A percentile compares a stretch with the other conserved stretches of the same genome.
Evolutionary conservation across 2,113 vertebrate genomes (phyloP).

Genomic region (Condylura cristata): DNA sequence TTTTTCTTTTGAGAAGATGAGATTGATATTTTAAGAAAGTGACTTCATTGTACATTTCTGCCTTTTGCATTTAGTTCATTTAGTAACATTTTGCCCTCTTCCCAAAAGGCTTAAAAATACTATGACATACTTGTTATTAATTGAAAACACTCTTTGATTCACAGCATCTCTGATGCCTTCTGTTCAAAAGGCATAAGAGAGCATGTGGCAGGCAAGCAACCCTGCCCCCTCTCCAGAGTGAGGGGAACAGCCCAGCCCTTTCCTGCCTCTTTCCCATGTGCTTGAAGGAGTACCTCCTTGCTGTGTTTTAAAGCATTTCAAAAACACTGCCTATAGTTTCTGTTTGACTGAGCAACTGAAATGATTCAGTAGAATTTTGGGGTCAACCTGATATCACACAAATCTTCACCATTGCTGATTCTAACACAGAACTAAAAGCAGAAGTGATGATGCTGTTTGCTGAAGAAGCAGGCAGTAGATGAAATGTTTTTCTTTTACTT

Average conservation of each 20-base stretch:
- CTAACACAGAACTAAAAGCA: not conserved
- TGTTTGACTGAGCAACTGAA: not conserved
- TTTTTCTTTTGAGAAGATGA: not conserved
- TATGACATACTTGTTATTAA: not conserved
- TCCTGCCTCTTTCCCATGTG: not conserved
- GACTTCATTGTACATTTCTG: not conserved
- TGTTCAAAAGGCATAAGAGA: not conserved
- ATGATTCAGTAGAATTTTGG: not conserved
- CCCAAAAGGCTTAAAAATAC: not conserved
- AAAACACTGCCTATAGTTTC: not conserved
- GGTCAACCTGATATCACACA: not conserved
- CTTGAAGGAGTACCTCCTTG: not conserved
- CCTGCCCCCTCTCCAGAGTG: not conserved
- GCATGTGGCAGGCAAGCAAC: not conserved
- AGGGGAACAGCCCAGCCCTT: not conserved
- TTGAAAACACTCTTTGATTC: not conserved
- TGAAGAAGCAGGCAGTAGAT: not conserved
- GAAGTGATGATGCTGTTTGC: not conserved
- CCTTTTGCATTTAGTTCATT: not conserved
- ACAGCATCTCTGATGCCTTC: not conserved
- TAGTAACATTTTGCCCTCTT: not conserved
- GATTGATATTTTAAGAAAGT: not conserved
- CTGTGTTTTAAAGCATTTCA: not conserved
- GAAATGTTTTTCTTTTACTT: conserved; percentile 49
- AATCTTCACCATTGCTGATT: not conserved